Percentiles rank a stretch among this genome's conserved stretches.
Evolutionary conservation across 2,113 vertebrate genomes (phyloP).

Genomic region (Phodopus roborovskii): DNA sequence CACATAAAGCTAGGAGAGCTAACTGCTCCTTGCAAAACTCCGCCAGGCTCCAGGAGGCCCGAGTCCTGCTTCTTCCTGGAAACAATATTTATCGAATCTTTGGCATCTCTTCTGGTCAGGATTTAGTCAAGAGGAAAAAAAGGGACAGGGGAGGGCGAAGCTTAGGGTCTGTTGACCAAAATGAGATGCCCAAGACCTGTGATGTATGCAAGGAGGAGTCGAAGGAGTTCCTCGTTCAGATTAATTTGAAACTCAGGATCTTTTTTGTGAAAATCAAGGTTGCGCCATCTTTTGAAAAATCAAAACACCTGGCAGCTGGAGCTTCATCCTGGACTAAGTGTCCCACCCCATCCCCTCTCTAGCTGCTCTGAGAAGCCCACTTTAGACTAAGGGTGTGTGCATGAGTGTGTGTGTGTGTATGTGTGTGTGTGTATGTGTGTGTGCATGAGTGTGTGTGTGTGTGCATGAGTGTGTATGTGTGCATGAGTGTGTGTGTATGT

Average conservation of each 20-base stretch:
- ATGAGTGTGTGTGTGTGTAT: neutral
- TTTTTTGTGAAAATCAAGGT: neutral
- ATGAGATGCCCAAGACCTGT: neutral
- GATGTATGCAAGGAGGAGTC: neutral
- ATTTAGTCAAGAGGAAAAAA: neutral
- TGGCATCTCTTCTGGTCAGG: constrained; percentile 60
- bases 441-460: too few relatives aligned
- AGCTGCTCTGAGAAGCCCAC: neutral
- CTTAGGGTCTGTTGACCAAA: neutral
- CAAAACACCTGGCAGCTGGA: neutral
- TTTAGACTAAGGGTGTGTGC: neutral
- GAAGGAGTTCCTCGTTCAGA: accelerated
- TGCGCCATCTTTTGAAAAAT: neutral
- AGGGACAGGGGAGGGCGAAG: neutral
- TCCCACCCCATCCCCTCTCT: neutral
- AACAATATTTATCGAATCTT: constrained; percentile 70
- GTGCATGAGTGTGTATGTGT: too few relatives aligned
- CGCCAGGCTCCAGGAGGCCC: neutral
- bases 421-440: neutral
- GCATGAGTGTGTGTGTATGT: too few relatives aligned
- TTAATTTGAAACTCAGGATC: neutral
- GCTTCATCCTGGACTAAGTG: neutral
- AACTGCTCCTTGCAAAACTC: constrained; percentile 72
- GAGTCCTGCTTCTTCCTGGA: constrained; percentile 80
- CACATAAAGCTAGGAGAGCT: constrained; percentile 51